Evolutionary conservation across 2,797 vertebrate species (phyloP).

Genomic region (Galaxias olidus): DNA sequence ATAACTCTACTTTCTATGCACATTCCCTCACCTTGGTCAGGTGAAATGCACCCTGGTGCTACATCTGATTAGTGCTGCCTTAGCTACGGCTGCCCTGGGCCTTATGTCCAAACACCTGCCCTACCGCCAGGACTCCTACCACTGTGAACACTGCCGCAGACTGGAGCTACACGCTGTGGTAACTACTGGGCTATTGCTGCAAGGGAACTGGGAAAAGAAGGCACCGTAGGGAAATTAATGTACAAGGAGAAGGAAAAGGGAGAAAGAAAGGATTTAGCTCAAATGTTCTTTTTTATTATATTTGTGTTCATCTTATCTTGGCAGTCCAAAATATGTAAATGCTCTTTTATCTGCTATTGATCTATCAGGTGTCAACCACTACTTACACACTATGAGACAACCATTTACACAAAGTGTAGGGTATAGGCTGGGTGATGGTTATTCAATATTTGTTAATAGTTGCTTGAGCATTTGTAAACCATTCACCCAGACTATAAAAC

Average conservation of each 20-base stretch:
- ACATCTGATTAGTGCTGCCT: conserved; percentile 78
- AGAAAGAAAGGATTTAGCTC: too few species aligned
- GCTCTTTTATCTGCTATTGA: too few species aligned
- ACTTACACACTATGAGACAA: too few species aligned
- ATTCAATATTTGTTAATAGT: too few species aligned
- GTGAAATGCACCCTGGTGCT: conserved; percentile 75
- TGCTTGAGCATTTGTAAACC: too few species aligned
- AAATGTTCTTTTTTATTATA: too few species aligned
- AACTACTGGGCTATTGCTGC: conserved; percentile 18
- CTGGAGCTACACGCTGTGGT: conserved; percentile 79
- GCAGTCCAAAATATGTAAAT: too few species aligned
- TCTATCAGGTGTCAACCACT: background rate
- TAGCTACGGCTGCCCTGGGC: conserved; percentile 76
- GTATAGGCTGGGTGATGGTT: too few species aligned
- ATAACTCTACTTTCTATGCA: background rate
- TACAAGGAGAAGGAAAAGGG: background rate
- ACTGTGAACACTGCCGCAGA: conserved; percentile 78
- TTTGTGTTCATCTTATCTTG: too few species aligned
- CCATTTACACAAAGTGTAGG: too few species aligned
- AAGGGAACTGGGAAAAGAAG: background rate
- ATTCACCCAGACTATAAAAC: too few species aligned
- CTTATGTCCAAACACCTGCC: conserved; percentile 81
- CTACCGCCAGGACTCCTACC: conserved; percentile 80
- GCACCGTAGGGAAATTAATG: conserved; percentile 1
- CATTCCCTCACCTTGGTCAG: conserved; percentile 43